These are phyloP conservation scores for Athene noctua DNA, from an alignment of 2,113 vertebrate species.

Conservation along the genomic window DNA sequence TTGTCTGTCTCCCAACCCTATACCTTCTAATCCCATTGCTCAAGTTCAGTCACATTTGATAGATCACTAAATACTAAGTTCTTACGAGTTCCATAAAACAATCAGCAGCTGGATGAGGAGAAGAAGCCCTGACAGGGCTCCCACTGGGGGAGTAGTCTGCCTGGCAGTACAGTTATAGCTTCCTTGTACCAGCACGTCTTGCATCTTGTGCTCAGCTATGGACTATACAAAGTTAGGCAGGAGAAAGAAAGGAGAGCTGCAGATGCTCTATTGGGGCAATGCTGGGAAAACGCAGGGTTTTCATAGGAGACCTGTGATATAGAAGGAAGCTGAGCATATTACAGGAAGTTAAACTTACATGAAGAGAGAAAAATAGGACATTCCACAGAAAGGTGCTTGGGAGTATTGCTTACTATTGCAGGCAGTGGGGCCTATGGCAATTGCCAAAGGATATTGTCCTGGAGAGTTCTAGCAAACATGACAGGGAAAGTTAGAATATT, in stretches of 20 bases:
- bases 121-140: not conserved
- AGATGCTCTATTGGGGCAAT: not conserved
- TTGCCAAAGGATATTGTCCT: not conserved
- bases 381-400: not conserved
- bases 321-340: not conserved
- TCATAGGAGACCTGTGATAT: not conserved
- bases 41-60: not conserved
- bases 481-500: not conserved
- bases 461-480: not conserved
- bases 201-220: not conserved
- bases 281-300: not conserved
- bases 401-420: not conserved
- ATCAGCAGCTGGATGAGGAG: not conserved
- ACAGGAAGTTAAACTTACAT: not conserved
- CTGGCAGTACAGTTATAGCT: not conserved
- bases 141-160: not conserved
- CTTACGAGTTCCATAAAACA: not conserved
- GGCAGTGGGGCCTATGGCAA: not conserved
- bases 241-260: not conserved
- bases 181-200: not conserved
- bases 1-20: not conserved
- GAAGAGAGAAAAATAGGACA: not conserved
- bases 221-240: not conserved
- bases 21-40: not conserved
- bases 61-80: not conserved